Evolutionary conservation across 2,113 vertebrate genomes (phyloP).

Genomic region (Parus major): DNA sequence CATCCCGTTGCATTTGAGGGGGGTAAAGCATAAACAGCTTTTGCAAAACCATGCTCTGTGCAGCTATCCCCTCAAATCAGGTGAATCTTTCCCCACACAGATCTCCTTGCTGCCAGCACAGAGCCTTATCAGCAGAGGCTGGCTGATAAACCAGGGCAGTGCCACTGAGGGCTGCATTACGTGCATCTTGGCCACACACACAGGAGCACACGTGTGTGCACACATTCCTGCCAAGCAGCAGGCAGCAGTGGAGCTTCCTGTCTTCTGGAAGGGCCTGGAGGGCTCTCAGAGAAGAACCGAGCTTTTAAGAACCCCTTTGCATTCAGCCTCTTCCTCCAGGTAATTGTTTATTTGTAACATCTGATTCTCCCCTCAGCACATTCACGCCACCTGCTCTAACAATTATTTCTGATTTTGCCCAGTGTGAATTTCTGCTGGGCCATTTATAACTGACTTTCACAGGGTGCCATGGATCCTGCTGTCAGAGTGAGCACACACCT

Average conservation of each 20-base stretch:
- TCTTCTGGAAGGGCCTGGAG: neutral
- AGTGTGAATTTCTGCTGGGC: neutral
- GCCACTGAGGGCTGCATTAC: fast-evolving
- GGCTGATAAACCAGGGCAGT: neutral
- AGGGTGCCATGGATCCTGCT: neutral
- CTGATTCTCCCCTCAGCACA: neutral
- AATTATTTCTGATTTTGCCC: neutral
- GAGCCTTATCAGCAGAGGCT: neutral
- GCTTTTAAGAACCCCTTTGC: neutral
- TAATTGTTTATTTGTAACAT: neutral
- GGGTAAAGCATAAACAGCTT: neutral
- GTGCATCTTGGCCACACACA: neutral
- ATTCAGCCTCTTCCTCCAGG: neutral
- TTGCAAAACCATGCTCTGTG: neutral
- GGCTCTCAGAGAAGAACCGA: neutral
- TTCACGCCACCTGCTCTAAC: neutral
- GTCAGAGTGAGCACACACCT: neutral
- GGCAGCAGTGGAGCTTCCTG: neutral
- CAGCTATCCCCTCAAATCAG: fast-evolving
- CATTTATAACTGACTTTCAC: neutral
- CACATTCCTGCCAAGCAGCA: neutral
- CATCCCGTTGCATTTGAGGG: neutral
- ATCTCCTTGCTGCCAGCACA: neutral
- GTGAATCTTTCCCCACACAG: neutral
- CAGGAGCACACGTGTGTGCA: fast-evolving